phyloP scores from a whole-genome alignment of 2,113 vertebrate genomes.

The Xyliphius kryptos region DNA sequence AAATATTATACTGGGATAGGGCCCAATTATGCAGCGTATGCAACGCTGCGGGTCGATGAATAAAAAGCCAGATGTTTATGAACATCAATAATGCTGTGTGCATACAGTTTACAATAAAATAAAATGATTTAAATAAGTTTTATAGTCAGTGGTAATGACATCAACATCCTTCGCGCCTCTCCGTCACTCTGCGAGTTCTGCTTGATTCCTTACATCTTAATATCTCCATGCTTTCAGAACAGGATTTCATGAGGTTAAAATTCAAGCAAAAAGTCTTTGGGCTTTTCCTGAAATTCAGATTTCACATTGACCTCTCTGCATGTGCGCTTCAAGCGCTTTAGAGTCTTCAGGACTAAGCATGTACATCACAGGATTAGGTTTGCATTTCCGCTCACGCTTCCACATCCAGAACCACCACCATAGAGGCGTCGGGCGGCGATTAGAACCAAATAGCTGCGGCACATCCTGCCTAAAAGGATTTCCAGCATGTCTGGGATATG shows the following conservation, averaged over 20 bases:
- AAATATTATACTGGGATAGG: too few species aligned
- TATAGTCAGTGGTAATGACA: too few species aligned
- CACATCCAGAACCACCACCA: conserved; percentile 14
- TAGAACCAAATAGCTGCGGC: conserved; percentile 36
- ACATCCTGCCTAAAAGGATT: conserved; percentile 49
- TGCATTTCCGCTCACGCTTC: conserved; percentile 23
- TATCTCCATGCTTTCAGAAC: conserved; percentile 18
- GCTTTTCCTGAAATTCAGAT: conserved; percentile 38
- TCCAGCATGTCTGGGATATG: conserved; percentile 40
- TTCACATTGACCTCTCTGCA: conserved; percentile 37
- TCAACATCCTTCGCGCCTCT: background rate
- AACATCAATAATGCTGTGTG: too few species aligned
- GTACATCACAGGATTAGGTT: conserved; percentile 44
- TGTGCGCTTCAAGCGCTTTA: conserved; percentile 13
- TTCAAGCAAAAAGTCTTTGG: conserved; percentile 28
- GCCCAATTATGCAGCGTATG: too few species aligned
- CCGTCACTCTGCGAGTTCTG: background rate
- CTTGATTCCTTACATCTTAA: conserved; percentile 19
- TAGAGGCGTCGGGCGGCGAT: conserved; percentile 26
- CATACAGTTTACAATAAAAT: too few species aligned
- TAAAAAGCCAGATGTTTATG: too few species aligned
- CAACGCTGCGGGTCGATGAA: too few species aligned
- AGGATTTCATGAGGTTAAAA: conserved; percentile 22
- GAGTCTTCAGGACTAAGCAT: conserved; percentile 38
- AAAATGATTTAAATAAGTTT: too few species aligned